Conservation (phyloP, 2,113 vertebrate species). For the Gobius niger region DNA sequence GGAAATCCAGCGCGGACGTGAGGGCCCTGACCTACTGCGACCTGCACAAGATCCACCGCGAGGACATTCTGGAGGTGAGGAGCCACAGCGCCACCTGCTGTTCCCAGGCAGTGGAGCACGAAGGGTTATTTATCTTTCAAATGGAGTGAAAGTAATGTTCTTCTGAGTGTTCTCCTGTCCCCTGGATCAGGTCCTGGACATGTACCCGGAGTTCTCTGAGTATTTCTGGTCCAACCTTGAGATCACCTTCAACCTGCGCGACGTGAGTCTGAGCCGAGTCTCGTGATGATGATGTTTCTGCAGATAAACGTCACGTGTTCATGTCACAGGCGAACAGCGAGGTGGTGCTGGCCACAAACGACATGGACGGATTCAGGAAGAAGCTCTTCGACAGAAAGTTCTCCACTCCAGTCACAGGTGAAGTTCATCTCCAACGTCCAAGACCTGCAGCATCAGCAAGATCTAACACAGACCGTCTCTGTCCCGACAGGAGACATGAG, state of each 20-base stretch:
- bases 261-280: constrained; percentile 77
- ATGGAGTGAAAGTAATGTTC: too few species aligned
- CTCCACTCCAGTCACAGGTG: constrained; percentile 73
- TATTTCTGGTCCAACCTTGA: constrained; percentile 94
- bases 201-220: constrained; percentile 92
- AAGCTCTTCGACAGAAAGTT: constrained; percentile 60
- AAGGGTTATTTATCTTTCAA: neutral
- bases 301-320: too few species aligned
- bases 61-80: constrained; percentile 82
- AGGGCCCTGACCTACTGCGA: constrained; percentile 92
- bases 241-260: constrained; percentile 92
- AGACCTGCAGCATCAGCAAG: too few species aligned
- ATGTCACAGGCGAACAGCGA: constrained; percentile 24
- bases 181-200: constrained; percentile 86
- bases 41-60: constrained; percentile 88
- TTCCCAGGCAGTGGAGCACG: too few species aligned
- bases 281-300: neutral
- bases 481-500: constrained; percentile 22
- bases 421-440: too few species aligned
- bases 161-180: too few species aligned
- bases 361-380: constrained; percentile 68
- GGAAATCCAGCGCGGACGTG: constrained; percentile 86
- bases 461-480: too few species aligned
- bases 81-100: too few species aligned
- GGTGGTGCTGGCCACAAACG: constrained; percentile 71